phyloP scores from a whole-genome alignment of 2,797 vertebrate species.

The Sebastes dallii region DNA sequence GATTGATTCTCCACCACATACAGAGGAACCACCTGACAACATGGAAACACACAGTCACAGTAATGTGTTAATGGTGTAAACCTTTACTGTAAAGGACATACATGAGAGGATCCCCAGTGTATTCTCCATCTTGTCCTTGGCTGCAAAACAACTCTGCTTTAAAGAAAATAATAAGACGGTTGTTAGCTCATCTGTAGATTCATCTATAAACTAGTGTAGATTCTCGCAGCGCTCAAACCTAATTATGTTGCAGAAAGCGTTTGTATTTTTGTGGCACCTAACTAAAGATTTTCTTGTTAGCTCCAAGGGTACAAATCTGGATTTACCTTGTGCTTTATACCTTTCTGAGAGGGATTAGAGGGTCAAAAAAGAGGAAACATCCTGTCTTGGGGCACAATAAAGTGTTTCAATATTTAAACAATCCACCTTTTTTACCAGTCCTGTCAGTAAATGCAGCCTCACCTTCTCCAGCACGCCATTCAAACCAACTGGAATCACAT shows the following conservation, averaged over 20 bases:
- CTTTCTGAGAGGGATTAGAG: background rate
- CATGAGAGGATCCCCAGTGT: no score
- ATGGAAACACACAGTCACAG: background rate
- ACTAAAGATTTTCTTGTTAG: background rate
- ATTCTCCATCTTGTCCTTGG: no score
- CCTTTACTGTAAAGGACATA: no score
- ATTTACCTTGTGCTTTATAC: background rate
- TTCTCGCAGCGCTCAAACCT: background rate
- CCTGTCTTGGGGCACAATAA: fast-evolving
- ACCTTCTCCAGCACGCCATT: slow-evolving; percentile 63
- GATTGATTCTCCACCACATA: slow-evolving; percentile 42
- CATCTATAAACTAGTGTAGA: background rate
- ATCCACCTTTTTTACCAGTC: background rate
- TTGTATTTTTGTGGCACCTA: background rate
- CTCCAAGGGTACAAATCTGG: background rate
- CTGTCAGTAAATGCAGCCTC: background rate
- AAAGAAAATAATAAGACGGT: background rate
- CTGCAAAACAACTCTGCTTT: background rate
- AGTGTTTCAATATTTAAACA: background rate
- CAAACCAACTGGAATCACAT: slow-evolving; percentile 43
- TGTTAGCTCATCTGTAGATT: background rate
- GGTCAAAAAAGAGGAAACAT: background rate
- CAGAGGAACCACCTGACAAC: slow-evolving; percentile 48
- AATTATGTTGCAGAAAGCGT: no score
- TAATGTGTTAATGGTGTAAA: background rate